Base-by-base conservation (phyloP, 1,140 invertebrate species). In the Danaus melanippus region DNA sequence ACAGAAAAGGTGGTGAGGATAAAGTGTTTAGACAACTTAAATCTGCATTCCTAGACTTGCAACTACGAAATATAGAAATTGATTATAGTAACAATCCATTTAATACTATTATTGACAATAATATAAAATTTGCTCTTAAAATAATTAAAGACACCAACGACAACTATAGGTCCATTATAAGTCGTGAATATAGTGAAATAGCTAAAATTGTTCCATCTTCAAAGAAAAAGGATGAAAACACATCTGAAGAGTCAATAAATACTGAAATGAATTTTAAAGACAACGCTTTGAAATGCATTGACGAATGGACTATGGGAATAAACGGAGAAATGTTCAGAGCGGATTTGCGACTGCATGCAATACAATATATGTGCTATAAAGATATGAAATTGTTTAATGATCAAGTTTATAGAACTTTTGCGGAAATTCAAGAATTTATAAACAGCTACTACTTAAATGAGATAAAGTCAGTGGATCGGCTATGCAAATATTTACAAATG, bases 231-330 rank as follows among this genome's bases (percentile, higher is more conserved):
- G 76, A 84, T 39, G 79, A 72, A 43, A 66, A 57, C 44, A 42
- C 46, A 10, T 77, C 74, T 6, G 66, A 67, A n/a, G 73, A 74
- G 12, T 75, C 72, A 8, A 60, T 76, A n/a, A 74, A 63, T 58
- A 42, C 53, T 10, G 81, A 84, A 66, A 76, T 84, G 60, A 46
- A 74, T 10, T 75, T 76, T 49, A 84, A 79, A 60, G 11, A 62
- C 40, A 84, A 86, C 53, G 71, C 69, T 43, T 53, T 84, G 41
- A 86, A 84, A 63, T 85, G 80, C 64, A 73, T 86, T 12, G 77
- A 88, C 21, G 90, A 91, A 76, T 90, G 89, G 89, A 71, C 68
- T 7, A 82, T 84, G 64, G 90, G 82, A 9, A 58, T 89, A 9
- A 78, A 87, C 50, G 89, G 86, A 12, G 90, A 91, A 76, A 83